A percentile compares a stretch with the other conserved stretches of the same genome.
These are phyloP conservation scores for Hippoglossus hippoglossus DNA, from an alignment of 2,797 vertebrate species.

Conservation along the genomic window DNA sequence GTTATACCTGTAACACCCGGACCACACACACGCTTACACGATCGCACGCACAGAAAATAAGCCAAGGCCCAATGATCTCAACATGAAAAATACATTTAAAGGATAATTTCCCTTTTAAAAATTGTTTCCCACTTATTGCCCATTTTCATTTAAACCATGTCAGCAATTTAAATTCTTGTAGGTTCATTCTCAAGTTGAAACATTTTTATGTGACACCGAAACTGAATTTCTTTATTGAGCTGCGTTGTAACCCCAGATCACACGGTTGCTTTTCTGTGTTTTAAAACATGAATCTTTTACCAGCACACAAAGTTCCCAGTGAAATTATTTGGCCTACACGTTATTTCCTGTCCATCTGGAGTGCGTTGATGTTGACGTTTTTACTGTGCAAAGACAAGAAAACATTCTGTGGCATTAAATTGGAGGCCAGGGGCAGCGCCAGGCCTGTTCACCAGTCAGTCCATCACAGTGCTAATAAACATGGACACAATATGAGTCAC, in stretches of 20 bases:
- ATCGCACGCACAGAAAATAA: no score
- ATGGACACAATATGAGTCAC: slow-evolving; percentile 16
- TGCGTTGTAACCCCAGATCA: background rate
- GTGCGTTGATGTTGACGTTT: slow-evolving; percentile 20
- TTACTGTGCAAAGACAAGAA: slow-evolving; percentile 21
- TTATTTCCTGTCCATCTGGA: slow-evolving; percentile 30
- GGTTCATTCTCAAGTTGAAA: slow-evolving; percentile 16
- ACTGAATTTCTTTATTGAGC: slow-evolving; percentile 19
- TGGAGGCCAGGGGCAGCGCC: slow-evolving; percentile 1
- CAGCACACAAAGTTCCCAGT: background rate
- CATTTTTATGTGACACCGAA: slow-evolving; percentile 17
- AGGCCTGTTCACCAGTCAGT: slow-evolving; percentile 6
- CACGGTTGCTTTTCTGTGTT: slow-evolving; percentile 3
- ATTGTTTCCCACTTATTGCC: no score
- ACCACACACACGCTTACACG: no score
- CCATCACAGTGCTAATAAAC: background rate
- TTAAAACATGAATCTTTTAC: slow-evolving; percentile 11
- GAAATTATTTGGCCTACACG: slow-evolving; percentile 13
- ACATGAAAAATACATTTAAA: no score
- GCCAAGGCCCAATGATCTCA: no score
- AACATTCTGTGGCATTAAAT: slow-evolving; percentile 17
- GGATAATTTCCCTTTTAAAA: no score
- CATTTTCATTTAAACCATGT: no score
- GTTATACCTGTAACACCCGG: no score
- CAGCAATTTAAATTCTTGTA: background rate